Percentiles rank a stretch among this genome's conserved stretches.
Evolutionary conservation across 2,797 vertebrate species (phyloP).

Genomic region (Gorsachius magnificus): DNA sequence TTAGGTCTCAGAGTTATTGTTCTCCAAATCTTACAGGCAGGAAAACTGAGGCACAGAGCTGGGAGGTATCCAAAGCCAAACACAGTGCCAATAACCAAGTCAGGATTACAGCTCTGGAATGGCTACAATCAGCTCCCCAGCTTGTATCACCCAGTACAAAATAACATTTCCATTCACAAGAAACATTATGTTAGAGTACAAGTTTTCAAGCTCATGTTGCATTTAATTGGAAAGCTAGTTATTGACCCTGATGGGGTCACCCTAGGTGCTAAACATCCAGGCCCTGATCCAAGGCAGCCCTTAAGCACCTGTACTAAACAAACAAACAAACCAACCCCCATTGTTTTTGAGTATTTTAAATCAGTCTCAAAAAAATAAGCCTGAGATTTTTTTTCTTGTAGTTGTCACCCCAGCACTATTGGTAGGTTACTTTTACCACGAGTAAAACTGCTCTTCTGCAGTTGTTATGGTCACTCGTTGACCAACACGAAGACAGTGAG

Average conservation of each 20-base stretch:
- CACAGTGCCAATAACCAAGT: neutral
- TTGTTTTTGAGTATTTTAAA: neutral
- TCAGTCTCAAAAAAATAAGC: neutral
- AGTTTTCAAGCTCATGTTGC: neutral
- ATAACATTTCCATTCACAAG: neutral
- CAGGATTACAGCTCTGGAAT: neutral
- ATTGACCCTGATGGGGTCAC: neutral
- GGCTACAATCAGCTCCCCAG: neutral
- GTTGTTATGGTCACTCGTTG: neutral
- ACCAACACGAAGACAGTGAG: neutral
- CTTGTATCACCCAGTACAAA: neutral
- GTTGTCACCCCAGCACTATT: neutral
- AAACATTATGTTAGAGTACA: fast-evolving
- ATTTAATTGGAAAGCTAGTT: neutral
- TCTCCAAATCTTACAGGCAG: neutral
- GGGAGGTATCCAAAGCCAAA: neutral
- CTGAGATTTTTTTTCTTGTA: neutral
- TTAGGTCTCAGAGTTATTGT: neutral
- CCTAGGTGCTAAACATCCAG: neutral
- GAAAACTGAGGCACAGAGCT: neutral
- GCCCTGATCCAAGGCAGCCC: neutral
- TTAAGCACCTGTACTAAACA: neutral
- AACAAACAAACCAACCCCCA: neutral
- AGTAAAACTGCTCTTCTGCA: neutral
- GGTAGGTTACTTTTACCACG: neutral